Evolutionary conservation across 2,888 invertebrate genomes (phyloP), one percentile per base, ranked within the genome.

Genomic region (Tricholauxania praeusta): DNA sequence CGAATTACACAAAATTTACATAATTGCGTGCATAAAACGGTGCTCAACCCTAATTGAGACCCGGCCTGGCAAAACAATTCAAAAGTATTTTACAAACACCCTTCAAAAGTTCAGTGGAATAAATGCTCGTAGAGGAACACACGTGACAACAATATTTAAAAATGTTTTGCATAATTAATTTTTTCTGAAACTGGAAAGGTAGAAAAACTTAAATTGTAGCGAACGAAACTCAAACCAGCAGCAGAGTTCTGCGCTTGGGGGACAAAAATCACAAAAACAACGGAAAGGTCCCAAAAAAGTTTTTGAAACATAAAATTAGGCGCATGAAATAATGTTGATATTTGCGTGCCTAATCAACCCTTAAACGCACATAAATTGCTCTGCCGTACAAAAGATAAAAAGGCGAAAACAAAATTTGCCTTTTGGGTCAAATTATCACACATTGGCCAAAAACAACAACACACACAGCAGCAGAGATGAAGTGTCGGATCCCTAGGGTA

Each of bases 61-160:
- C n/a, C 39, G 22, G 19, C 60, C 22, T 17, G 14, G 52, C 51
- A 65, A 70, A 59, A 51, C 48, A 59, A 68, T n/a, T 32, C 12
- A 14, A 65, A 1, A 39, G 19, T 6, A 17, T 22, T 57, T 14
- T 12, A 17, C 22, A 28, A 57, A 2, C 57, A 22, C 28, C 28
- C 28, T 22, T 28, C 17, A 62, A 60, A 49, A 55, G 17, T 53
- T 12, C 22, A 60, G 7, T 17, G 28, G 55, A 59, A 17, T 19
- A 39, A 19, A 53, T 14, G 15, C 48, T 49, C 49, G 17, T 28
- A 32, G 32, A 55, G 47, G 55, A 57, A 15, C 60, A 72, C 80
- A 85, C 84, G 85, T 84, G 84, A 84, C 84, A 84, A 83, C 83
- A 84, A 85, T 85, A 85, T 85, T 83, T 83, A 85, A 85, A 83